Base-by-base conservation (phyloP, 2,888 invertebrate species). In the Ochropleura plecta region DNA sequence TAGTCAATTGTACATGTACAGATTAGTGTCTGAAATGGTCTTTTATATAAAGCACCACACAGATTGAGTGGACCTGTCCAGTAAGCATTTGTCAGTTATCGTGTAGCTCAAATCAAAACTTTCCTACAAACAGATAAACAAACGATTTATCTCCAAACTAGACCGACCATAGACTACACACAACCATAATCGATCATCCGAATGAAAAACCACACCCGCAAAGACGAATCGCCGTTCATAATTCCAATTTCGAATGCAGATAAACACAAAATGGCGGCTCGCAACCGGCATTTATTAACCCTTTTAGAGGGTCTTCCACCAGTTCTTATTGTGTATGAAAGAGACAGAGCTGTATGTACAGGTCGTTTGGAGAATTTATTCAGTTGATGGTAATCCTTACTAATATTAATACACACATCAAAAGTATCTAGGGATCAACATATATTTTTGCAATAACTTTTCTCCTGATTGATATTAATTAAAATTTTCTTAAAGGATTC, bases 281-380 rank as follows among this genome's bases (percentile, higher is more conserved):
- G 88, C 89, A 89, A 89, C 90, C 89, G 90, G 92, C 94, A 93
- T 95, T 95, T 95, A 94, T 95, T 95, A 95, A 95, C 95, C 95
- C 94, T 93, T 91, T 62, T 44, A 20, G 44, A 0, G n/a, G 8
- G 62, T 8, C 62, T 44, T 44, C 62, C 62, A 44, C 8, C 44
- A 44, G 3, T 9, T 62, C 42, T 20, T 0, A 44, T 44, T 14
- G 0, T 20, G 7, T 4, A 0, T 0, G 4, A 20, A 12, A 62
- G 44, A 12, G 62, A 62, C 14, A 1, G 20, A 62, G n/a, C 4
- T n/a, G n/a, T 44, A 44, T 9, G 55, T 16, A 30, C 30, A 30
- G 30, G 30, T 30, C 30, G 30, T 30, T 30, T 30, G 30, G 30
- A 30, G 30, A 30, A 30, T 30, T 30, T 30, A 30, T 30, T 30